Evolutionary conservation across 2,888 invertebrate genomes (phyloP).

Genomic region (Creontiades dilutus): DNA sequence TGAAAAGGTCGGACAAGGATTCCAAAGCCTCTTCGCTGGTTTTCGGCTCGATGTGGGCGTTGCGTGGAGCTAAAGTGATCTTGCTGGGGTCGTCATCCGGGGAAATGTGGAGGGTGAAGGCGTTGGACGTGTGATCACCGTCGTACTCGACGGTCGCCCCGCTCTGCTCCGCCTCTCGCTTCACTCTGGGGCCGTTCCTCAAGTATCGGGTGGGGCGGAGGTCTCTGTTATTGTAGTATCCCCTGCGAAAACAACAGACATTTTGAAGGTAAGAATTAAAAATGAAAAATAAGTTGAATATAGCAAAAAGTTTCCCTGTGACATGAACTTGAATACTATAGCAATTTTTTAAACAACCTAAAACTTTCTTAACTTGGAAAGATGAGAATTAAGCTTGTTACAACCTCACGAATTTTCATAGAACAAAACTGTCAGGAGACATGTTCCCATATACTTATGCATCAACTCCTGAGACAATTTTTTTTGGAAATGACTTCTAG

Average conservation of each 20-base stretch:
- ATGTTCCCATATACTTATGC: no score
- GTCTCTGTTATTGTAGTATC: constrained; percentile 52
- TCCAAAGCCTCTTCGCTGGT: constrained; percentile 69
- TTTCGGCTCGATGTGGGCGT: constrained; percentile 50
- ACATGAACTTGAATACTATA: no score
- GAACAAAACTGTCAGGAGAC: no score
- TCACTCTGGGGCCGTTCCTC: constrained; percentile 46
- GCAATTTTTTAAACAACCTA: no score
- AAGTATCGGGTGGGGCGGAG: constrained; percentile 37
- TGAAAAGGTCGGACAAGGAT: constrained; percentile 64
- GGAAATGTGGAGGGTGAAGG: constrained; percentile 33
- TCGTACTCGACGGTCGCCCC: constrained; percentile 44
- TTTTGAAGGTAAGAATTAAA: no score
- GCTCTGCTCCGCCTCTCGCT: background rate
- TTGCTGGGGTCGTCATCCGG: constrained; percentile 47
- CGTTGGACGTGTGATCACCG: constrained; percentile 45
- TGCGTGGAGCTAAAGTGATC: constrained; percentile 34
- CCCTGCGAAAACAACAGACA: background rate
- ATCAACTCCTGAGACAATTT: no score
- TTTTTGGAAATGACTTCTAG: no score
- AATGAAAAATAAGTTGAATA: no score
- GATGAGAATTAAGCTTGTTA: no score
- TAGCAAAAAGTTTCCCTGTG: no score
- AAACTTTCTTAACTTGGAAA: no score
- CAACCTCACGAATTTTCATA: no score